A percentile compares a stretch with the other conserved stretches of the same genome.
Evolutionary conservation across 1,140 invertebrate genomes (phyloP).

Genomic region (Harpegnathos saltator): DNA sequence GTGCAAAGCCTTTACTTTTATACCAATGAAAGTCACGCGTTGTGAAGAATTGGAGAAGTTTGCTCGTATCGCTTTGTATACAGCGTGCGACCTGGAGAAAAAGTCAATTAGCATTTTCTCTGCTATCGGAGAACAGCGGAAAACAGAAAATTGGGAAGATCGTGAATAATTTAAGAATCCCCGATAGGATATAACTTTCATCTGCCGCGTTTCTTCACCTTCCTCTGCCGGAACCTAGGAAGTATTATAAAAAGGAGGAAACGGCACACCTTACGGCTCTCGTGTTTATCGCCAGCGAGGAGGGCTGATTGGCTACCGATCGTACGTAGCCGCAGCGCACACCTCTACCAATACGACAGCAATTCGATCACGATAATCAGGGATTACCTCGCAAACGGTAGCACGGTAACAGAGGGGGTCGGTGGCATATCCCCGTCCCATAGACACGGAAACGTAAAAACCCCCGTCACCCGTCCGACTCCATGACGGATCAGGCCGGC

Average conservation of each 20-base stretch:
- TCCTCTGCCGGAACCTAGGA: background rate
- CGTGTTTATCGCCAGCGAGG: constrained; percentile 58
- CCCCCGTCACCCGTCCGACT: constrained; percentile 66
- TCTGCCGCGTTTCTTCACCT: background rate
- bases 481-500: constrained; percentile 75
- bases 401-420: constrained; percentile 5
- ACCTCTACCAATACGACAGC: constrained; percentile 57
- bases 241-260: constrained; percentile 4
- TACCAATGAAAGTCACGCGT: background rate
- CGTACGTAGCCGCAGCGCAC: constrained; percentile 18
- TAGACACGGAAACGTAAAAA: constrained; percentile 72
- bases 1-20: background rate
- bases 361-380: constrained; percentile 77
- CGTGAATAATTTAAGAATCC: constrained; percentile 37
- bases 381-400: constrained; percentile 65
- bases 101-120: background rate
- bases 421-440: constrained; percentile 61
- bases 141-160: background rate
- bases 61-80: background rate
- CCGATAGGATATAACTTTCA: background rate
- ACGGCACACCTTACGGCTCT: background rate
- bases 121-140: background rate
- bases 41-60: background rate
- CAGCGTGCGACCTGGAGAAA: background rate
- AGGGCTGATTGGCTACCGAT: constrained; percentile 36